Base-by-base conservation (phyloP, 2,113 vertebrate species). In the Caranx melampygus region DNA sequence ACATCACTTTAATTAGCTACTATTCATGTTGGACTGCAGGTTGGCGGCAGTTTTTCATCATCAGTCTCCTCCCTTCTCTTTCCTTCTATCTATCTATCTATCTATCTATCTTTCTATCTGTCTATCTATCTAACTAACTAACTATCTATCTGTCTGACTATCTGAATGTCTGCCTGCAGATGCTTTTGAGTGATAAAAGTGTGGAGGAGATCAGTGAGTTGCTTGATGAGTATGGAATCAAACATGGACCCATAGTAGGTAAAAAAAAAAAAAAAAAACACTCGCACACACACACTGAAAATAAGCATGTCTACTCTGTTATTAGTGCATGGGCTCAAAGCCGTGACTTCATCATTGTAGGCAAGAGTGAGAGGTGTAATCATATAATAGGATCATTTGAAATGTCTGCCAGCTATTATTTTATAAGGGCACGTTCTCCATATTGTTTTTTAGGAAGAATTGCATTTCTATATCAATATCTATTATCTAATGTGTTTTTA, bases 191-290 rank as follows among this genome's bases (percentile, higher is more conserved):
- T 37, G 81, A 62, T 5, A 95, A 89, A 72, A 90, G 84, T n/a
- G 58, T 85, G n/a, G 78, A 83, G 3, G 93, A 95, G 75, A 81
- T 95, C 74, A 37, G 42, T 6, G 12, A 78, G 33, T 26, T 94
- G 58, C 76, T 94, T 3, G 34, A 87, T 9, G 59, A 91, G 5
- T 92, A 92, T 60, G 91, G 85, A 21, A 92, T 95, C 63, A 94
- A 92, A 81, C 94, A 95, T 65, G 94, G 94, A 66, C 94, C 94
- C 5, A 76, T 95, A 14, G 93, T 95, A 2, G 94, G 94, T 94
- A 85, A 76, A 71, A 76, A 47, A 12, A 2, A n/a, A 15, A 37
- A 8, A 10, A 16, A 42, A 18, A 70, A 58, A 63, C 40, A 18
- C 51, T 26, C 40, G 4, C 42, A 47, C 31, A 54, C 35, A 26